Evolutionary conservation across 1,140 invertebrate species (phyloP).

Genomic region (silkworm (Bombyx mori)): ASM3026992v2 NC_085124.1:3485501-3486000

Average conservation of each 20-base stretch:
- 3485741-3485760: background rate
- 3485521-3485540: background rate
- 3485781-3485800: too few species aligned
- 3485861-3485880: too few species aligned
- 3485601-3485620: background rate
- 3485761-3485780: too few species aligned
- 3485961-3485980: too few species aligned
- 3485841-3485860: too few species aligned
- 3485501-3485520: background rate
- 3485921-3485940: too few species aligned
- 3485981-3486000: too few species aligned
- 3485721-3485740: background rate
- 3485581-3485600: conserved; percentile 2
- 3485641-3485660: background rate
- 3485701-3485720: background rate
- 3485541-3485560: conserved; percentile 14
- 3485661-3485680: background rate
- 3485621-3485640: background rate
- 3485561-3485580: conserved; percentile 17
- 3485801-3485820: too few species aligned
- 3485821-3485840: too few species aligned
- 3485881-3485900: too few species aligned
- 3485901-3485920: too few species aligned
- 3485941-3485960: too few species aligned
- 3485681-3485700: background rate